Base-by-base conservation (phyloP, 2,888 invertebrate species). In the Xanthorhoe designata region DNA sequence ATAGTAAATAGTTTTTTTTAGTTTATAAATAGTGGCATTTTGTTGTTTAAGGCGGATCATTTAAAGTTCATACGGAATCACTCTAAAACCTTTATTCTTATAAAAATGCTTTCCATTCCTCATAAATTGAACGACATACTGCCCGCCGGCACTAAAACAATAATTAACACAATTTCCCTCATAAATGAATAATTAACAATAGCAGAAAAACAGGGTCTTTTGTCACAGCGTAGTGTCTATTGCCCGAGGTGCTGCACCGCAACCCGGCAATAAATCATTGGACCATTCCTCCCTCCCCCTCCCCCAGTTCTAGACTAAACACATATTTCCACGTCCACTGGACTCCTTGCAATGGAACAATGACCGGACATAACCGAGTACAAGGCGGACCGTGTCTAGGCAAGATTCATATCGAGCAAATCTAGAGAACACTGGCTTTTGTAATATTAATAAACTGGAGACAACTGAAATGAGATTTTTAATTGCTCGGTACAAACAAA, bases 301-400 rank as follows among this genome's bases (percentile, higher is more conserved):
- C 7, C 57, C 18, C 32, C 38, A 49, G 29, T 45, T 60, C 49
- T 42, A 45, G 54, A 70, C 71, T 77, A 75, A 82, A 80, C 82
- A 84, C 80, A 86, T 84, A 85, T 84, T 81, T 84, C 81, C 74
- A 74, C 75, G 83, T 83, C 78, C 73, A 77, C 75, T 71, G 76
- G 70, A 74, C 76, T 82, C 78, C 79, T 77, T 72, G 77, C 78
- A 76, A 70, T 72, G 77, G 74, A 81, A 82, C 82, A 83, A 78
- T 74, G 71, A 79, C 68, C 71, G 76, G 81, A 79, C 79, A 76
- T 66, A 70, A 68, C 73, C 56, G 64, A 77, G 77, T 77, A 78
- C 78, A 79, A 77, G 72, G 73, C 69, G 65, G 69, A 69, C 70
- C 49, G 63, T 63, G 49, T 63, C 67, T 60, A 51, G 63, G 63